Conservation (phyloP, 2,113 vertebrate genomes). For the Otolemur garnettii region DNA sequence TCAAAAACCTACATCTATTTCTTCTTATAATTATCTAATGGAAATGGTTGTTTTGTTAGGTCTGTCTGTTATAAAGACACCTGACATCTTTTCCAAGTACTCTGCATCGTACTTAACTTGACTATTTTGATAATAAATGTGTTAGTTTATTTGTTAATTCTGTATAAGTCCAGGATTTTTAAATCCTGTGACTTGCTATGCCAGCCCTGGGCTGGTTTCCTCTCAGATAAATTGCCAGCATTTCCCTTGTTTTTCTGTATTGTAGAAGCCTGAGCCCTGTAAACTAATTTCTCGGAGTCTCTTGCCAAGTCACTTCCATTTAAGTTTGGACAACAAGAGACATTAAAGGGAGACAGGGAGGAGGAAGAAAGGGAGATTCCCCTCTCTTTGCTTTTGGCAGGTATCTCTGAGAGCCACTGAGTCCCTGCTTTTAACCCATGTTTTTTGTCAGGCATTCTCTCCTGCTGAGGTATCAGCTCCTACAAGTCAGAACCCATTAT, state of each 20-base stretch:
- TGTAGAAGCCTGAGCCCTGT: too few relatives aligned
- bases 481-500: background rate
- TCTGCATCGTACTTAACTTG: background rate
- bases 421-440: background rate
- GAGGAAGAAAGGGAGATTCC: background rate
- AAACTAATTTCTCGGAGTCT: background rate
- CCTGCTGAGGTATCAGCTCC: too few relatives aligned
- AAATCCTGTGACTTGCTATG: background rate
- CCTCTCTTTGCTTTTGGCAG: too few relatives aligned
- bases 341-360: background rate
- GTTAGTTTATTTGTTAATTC: background rate
- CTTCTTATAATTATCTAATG: background rate
- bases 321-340: background rate
- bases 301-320: background rate
- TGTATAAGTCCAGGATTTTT: background rate
- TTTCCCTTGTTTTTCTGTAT: background rate
- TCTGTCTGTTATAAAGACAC: constrained; percentile 12
- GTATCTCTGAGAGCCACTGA: background rate
- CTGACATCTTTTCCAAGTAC: background rate
- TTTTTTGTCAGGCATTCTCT: background rate
- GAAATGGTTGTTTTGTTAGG: background rate
- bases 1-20: background rate
- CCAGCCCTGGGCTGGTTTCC: background rate
- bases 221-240: background rate
- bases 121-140: background rate